Evolutionary conservation across 2,113 vertebrate genomes (phyloP).

Genomic region (Xyrauchen texanus): DNA sequence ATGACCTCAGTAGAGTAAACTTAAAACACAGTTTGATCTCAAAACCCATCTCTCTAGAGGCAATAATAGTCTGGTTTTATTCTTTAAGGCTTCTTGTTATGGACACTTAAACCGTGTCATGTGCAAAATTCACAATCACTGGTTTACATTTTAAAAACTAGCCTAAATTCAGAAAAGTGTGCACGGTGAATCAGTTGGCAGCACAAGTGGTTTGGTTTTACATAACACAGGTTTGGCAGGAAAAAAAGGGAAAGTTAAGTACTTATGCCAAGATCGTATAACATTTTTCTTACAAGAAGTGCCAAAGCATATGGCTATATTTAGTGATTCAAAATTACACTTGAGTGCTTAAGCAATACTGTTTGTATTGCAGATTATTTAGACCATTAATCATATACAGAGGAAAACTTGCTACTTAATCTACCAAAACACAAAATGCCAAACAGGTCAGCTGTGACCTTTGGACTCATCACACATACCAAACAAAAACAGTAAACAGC

Average conservation of each 20-base stretch:
- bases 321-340: background rate
- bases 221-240: background rate
- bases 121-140: no score
- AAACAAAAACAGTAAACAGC: constrained; percentile 19
- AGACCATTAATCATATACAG: no score
- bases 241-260: background rate
- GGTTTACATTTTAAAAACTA: background rate
- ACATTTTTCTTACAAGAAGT: background rate
- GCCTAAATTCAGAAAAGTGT: background rate
- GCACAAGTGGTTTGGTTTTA: background rate
- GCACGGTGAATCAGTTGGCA: background rate
- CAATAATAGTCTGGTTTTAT: no score
- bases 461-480: background rate
- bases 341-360: background rate
- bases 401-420: no score
- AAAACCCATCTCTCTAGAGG: no score
- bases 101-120: no score
- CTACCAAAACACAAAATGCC: no score
- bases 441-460: background rate
- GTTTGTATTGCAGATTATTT: background rate
- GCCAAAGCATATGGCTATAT: background rate
- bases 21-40: no score
- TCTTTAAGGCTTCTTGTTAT: no score
- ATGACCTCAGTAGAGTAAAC: background rate
- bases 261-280: background rate